Base-by-base conservation (phyloP, 2,113 vertebrate species). In the Brachionichthys hirsutus region DNA sequence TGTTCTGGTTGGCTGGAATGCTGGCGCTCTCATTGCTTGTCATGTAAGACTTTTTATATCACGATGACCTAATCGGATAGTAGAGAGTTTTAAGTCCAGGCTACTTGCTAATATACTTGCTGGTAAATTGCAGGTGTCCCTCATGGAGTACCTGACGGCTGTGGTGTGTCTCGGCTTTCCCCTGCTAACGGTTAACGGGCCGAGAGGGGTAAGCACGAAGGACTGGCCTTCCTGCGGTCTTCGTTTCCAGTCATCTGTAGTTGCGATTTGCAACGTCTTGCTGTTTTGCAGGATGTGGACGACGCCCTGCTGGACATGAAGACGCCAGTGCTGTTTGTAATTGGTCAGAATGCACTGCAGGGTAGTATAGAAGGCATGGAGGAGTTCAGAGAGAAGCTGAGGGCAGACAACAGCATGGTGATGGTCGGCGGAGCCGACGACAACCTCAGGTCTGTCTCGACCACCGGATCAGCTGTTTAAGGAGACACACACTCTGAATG, bases 301-400 rank as follows among this genome's bases (percentile, higher is more conserved):
- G 97, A 99, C 36, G 94, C 95, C 0, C 90, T 99, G n/a, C 90
- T 99, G 89, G 97, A 99, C 80, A 97, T 99, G 95, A 98, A 97
- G 92, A 95, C 94, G 9, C 96, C 97, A 0, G 94, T 98, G 54
- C 92, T 99, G 70, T 98, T 99, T 50, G 96, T 99, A 38, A 89
- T 98, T 0, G 97, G 97, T 3, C 96, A 98, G 90, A 97, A 96
- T 19, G 93, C 95, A 6, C 85, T 98, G 48, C 96, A 98, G 90
- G 96, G 94, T 74, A 93, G 92, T 53, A 73, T 91, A 0, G 97
- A 98, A 54, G 91, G 93, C 36, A 98, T 98, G 93, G 97, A 99
- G 78, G 97, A 99, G 85, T 97, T 99, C 84, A 86, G 97, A 61
- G 97, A 99, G 89, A 98, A 94, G 77, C 91, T 98, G 19, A 90